Evolutionary conservation across 1,140 invertebrate genomes (phyloP), one percentile per base, ranked within the genome.

Genomic region (Aethina tumida): DNA sequence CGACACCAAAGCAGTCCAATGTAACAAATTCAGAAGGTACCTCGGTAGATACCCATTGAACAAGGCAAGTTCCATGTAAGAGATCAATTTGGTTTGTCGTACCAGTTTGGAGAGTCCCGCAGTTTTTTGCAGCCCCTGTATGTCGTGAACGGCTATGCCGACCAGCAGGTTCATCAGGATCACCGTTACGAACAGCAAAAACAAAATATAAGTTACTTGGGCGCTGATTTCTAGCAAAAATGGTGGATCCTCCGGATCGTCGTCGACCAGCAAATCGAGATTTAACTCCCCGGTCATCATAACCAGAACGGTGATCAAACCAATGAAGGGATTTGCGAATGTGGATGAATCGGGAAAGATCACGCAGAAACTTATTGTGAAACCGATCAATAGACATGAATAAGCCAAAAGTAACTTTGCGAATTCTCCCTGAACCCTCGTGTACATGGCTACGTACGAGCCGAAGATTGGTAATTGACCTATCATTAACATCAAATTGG

Each of bases 271-370:
- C 10, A 82, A 63, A 35, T 79, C 77, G 20, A 84, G 68, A 48
- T 82, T 79, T 32, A 84, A 60, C 57, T 91, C 87, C 0, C 87
- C 86, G 2, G 86, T 88, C 85, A 90, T 90, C 84, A 90, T 89
- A 0, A 86, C 84, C 24, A 89, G 58, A 0, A 87, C 82, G 4
- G 86, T 86, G 20, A 88, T 83, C 21, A 87, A 73, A 12, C 78
- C 79, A 57, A 80, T 78, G 40, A 85, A 76, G 1, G 81, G 79
- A 63, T 81, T 81, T 15, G 79, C 74, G 56, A 89, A 88, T 0
- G 79, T 78, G 5, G 78, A 76, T 1, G 81, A 81, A 25, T 78
- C 75, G 0, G 83, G 84, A 60, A 88, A 88, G 47, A 89, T 80
- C 0, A 88, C 82, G 58, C 82, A 86, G 52, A 90, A 88, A 58